Evolutionary conservation across 53 echinoderm and acorn worm genomes (phyloP).

Genomic region (Antedon mediterranea): DNA sequence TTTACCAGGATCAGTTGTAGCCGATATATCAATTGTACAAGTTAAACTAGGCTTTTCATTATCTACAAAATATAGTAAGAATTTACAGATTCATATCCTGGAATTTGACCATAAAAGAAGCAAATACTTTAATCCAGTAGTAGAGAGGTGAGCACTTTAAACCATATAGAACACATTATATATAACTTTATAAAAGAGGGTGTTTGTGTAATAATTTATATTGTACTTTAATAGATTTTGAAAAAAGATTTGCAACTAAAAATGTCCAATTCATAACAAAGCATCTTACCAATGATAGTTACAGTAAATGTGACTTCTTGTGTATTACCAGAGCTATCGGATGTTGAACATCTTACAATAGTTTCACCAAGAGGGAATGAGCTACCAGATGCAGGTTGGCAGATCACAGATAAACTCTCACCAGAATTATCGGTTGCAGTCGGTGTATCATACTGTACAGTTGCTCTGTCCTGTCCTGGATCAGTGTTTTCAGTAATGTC

Average conservation of each 20-base stretch:
- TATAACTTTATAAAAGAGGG: too few species aligned
- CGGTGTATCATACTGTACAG: slow-evolving; percentile 6
- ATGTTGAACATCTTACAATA: slow-evolving; percentile 7
- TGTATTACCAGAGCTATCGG: slow-evolving; percentile 13
- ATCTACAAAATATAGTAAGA: neutral
- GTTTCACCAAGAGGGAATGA: slow-evolving; percentile 10
- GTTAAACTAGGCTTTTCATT: neutral
- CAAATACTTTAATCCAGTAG: too few species aligned
- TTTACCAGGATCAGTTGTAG: slow-evolving; percentile 8
- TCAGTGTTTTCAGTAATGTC: slow-evolving; percentile 10
- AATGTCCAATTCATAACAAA: too few species aligned
- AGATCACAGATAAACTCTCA: slow-evolving; percentile 2
- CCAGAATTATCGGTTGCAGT: slow-evolving; percentile 21
- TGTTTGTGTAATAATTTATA: too few species aligned
- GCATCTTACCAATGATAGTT: slow-evolving; percentile 11
- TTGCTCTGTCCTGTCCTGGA: slow-evolving; percentile 12
- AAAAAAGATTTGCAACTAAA: too few species aligned
- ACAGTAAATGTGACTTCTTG: slow-evolving; percentile 10
- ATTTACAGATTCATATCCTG: too few species aligned
- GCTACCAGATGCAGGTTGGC: slow-evolving; percentile 11
- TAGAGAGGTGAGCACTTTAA: too few species aligned
- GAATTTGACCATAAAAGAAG: too few species aligned
- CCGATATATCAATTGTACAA: neutral
- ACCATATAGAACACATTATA: too few species aligned
- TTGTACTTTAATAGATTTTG: too few species aligned